A percentile compares a stretch with the other conserved stretches of the same genome.
Conservation (phyloP, 2,113 vertebrate genomes). For the Chaetodon trifascialis region DNA sequence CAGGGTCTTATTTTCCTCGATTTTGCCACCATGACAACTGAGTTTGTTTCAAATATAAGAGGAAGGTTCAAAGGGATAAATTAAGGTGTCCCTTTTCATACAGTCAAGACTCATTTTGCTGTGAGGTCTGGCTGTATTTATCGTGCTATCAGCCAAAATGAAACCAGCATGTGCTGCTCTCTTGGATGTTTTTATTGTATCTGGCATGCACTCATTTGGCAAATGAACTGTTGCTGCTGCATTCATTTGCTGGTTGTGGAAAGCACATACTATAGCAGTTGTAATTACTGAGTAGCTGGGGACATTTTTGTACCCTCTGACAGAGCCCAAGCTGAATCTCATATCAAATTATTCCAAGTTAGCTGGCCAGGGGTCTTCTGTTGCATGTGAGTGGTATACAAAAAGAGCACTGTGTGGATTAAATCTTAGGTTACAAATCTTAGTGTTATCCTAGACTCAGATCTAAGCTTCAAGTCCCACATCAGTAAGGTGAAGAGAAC, state of each 20-base stretch:
- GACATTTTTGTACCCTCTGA: neutral
- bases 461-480: no score
- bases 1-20: neutral
- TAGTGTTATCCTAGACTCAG: no score
- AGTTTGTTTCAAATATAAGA: no score
- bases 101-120: neutral
- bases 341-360: no score
- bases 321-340: neutral
- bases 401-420: no score
- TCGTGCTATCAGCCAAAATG: neutral
- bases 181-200: neutral
- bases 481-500: no score
- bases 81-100: neutral
- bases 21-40: neutral
- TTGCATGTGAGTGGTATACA: no score
- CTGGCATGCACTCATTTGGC: neutral
- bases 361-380: no score
- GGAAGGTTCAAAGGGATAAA: neutral
- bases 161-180: neutral
- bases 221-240: neutral
- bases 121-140: neutral
- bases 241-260: neutral
- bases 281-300: neutral
- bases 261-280: neutral
- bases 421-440: no score